phyloP scores from a whole-genome alignment of 2,113 vertebrate species.

The Centropus bengalensis region DNA sequence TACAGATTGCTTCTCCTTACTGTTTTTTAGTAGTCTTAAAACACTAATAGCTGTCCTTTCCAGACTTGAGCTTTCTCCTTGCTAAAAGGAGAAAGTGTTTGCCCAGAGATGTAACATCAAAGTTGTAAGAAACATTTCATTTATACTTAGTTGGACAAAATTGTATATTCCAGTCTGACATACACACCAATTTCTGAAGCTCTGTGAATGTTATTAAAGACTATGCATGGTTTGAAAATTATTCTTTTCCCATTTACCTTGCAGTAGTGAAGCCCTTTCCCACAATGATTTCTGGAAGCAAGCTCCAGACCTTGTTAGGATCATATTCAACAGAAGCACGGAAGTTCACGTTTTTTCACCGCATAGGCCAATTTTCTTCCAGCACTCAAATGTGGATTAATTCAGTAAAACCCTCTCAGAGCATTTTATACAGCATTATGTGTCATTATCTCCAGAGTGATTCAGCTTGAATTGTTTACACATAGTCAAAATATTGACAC shows the following conservation, averaged over 20 bases:
- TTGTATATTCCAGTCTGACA: neutral
- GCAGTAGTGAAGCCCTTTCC: neutral
- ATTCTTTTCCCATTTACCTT: neutral
- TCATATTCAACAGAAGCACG: neutral
- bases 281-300: neutral
- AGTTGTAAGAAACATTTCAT: neutral
- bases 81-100: neutral
- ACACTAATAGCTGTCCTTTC: neutral
- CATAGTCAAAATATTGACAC: conserved; percentile 17
- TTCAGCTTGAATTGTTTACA: conserved; percentile 37
- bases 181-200: neutral
- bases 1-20: conserved; percentile 58
- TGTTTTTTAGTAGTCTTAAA: conserved; percentile 31
- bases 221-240: neutral
- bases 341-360: neutral
- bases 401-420: neutral
- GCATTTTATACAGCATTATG: neutral
- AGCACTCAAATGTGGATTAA: neutral
- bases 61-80: neutral
- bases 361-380: neutral
- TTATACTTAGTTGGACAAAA: neutral
- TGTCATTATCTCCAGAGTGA: neutral
- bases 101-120: neutral
- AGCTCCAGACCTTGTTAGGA: neutral
- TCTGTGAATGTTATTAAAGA: neutral